Conservation (phyloP, 2,888 invertebrate species). For the Lasioglossum lativentre region DNA sequence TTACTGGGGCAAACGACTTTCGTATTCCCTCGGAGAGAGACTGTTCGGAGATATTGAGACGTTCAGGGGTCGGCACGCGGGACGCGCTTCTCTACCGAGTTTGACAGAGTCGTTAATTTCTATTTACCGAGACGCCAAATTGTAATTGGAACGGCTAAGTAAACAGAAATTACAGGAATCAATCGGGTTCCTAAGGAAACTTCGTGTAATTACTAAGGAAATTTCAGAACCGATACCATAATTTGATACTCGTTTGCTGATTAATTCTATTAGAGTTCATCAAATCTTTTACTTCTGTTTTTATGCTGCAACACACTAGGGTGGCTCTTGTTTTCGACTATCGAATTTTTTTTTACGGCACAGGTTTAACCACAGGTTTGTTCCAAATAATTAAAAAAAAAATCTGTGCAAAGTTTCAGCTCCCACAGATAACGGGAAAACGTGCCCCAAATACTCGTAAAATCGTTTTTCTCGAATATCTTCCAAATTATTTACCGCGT, state of each 20-base stretch:
- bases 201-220: background rate
- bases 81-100: background rate
- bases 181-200: background rate
- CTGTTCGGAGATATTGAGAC: background rate
- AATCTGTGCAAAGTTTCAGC: too few relatives aligned
- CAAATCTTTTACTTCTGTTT: too few relatives aligned
- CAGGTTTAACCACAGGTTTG: too few relatives aligned
- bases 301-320: too few relatives aligned
- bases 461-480: too few relatives aligned
- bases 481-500: too few relatives aligned
- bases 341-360: too few relatives aligned
- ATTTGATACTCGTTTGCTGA: background rate
- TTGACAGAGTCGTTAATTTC: background rate
- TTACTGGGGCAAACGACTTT: constrained; percentile 22
- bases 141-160: background rate
- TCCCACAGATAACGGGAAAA: too few relatives aligned
- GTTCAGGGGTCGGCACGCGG: background rate
- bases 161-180: background rate
- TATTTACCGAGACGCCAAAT: background rate
- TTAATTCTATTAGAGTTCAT: too few relatives aligned
- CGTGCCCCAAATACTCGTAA: too few relatives aligned
- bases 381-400: too few relatives aligned
- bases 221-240: background rate
- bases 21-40: background rate
- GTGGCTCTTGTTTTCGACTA: too few relatives aligned